Evolutionary conservation across 2,888 invertebrate species (phyloP).

Genomic region (Limulus polyphemus): DNA sequence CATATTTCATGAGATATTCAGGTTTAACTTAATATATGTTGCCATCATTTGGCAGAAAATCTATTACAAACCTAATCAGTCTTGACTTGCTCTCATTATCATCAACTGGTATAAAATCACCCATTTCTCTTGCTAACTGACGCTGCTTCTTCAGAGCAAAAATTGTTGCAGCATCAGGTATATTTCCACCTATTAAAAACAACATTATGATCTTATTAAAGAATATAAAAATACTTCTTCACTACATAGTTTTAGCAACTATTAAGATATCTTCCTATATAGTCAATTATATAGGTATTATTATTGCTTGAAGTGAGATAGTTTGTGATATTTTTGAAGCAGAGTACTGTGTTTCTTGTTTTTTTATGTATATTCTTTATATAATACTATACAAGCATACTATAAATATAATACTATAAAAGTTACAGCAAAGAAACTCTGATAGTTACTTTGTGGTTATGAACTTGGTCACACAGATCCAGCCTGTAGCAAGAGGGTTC

Average conservation of each 20-base stretch:
- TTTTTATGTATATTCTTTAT: too few species aligned
- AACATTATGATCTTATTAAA: background rate
- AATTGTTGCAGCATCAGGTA: slow-evolving; percentile 95
- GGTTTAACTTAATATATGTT: background rate
- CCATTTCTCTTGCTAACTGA: slow-evolving; percentile 65
- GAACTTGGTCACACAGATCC: background rate
- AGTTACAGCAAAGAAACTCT: too few species aligned
- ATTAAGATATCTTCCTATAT: background rate
- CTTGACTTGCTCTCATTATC: slow-evolving; percentile 44
- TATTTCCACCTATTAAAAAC: slow-evolving; percentile 53
- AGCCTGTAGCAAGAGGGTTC: too few species aligned
- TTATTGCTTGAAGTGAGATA: too few species aligned
- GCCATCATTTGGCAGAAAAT: too few species aligned
- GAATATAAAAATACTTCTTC: slow-evolving; percentile 1
- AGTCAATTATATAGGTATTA: background rate
- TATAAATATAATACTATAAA: too few species aligned
- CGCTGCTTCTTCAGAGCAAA: slow-evolving; percentile 90
- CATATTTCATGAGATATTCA: slow-evolving; percentile 1
- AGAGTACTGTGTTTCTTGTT: too few species aligned
- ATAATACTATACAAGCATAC: too few species aligned
- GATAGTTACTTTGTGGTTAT: background rate
- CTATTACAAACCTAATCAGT: slow-evolving; percentile 46
- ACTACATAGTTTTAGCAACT: background rate
- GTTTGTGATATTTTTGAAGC: too few species aligned
- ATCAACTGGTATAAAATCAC: slow-evolving; percentile 47